Evolutionary conservation across 2,888 invertebrate genomes (phyloP), one percentile per base, ranked within the genome.

Genomic region (Sarcophaga rosellei): DNA sequence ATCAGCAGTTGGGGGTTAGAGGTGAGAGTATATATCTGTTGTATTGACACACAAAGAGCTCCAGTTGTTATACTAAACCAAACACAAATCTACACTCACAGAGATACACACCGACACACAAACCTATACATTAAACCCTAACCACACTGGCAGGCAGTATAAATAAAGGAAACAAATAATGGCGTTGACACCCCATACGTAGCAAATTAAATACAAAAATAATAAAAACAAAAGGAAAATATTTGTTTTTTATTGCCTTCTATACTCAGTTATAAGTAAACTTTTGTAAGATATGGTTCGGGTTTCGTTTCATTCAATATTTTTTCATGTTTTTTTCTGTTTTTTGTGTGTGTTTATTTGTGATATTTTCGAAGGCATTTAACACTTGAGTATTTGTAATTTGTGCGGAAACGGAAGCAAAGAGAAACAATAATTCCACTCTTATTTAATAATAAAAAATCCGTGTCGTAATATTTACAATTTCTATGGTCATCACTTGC

Each of bases 231-330:
- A 69, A 25, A 21, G 21, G 23, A 72, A 72, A 53, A 59, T 57
- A 25, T 12, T 57, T n/a, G 4, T n/a, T 21, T 61, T 61, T 61
- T 61, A 8, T 61, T n/a, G 6, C 21, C n/a, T 10, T 21, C 5
- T 12, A 3, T 68, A 57, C 35, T 72, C 47, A 76, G 70, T 81
- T 44, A 45, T 25, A 70, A 76, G 76, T 15, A 81, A 82, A 76
- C 76, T 25, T 72, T 82, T 82, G 76, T 45, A 15, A 44, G 72
- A 45, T 20, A 12, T 72, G 72, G 59, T 76, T 59, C 53, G 25
- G 59, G 20, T 53, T 23, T 3, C 4, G 23, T 75, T 15, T 15
- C 8, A 4, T 8, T 17, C n/a, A 23, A 65, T 17, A 75, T 65
- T 75, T 23, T 2, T 25, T 15, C 44, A 23, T 75, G 3, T 5